These are phyloP conservation scores for Hypanus sabinus DNA, from an alignment of 2,113 vertebrate genomes.

Conservation along the genomic window DNA sequence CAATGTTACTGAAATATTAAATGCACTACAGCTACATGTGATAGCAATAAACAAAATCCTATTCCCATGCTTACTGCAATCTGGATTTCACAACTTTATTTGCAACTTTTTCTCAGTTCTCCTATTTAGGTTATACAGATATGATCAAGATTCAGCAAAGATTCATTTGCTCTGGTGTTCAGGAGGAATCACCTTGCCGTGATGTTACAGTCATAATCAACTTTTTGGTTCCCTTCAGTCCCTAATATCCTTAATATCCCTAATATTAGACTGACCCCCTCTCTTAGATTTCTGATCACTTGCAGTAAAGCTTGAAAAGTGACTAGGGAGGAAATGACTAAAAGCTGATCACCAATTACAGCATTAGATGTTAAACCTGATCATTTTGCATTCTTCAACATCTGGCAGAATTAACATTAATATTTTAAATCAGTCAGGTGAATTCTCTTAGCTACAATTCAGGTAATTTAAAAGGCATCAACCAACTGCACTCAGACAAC, in stretches of 20 bases:
- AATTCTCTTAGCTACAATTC: neutral
- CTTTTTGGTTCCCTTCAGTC: neutral
- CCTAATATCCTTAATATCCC: neutral
- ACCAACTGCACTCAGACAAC: neutral
- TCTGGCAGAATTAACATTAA: neutral
- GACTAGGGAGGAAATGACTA: neutral
- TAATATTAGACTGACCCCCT: neutral
- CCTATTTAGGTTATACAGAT: neutral
- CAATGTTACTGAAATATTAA: too few relatives aligned
- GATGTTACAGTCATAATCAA: neutral
- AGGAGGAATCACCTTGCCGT: neutral
- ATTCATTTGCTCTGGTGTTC: too few relatives aligned
- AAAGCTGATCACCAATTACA: neutral
- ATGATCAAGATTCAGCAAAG: neutral
- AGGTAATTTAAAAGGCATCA: neutral
- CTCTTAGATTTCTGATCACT: neutral
- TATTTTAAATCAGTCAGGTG: neutral
- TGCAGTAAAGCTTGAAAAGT: neutral
- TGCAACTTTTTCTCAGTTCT: neutral
- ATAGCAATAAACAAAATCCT: too few relatives aligned
- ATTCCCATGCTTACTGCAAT: neutral
- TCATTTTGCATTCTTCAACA: neutral
- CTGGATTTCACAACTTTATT: neutral
- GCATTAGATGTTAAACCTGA: neutral
- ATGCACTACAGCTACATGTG: too few relatives aligned